Evolutionary conservation across 1,140 invertebrate genomes (phyloP).

Genomic region (Stratiolaelaps scimitus): DNA sequence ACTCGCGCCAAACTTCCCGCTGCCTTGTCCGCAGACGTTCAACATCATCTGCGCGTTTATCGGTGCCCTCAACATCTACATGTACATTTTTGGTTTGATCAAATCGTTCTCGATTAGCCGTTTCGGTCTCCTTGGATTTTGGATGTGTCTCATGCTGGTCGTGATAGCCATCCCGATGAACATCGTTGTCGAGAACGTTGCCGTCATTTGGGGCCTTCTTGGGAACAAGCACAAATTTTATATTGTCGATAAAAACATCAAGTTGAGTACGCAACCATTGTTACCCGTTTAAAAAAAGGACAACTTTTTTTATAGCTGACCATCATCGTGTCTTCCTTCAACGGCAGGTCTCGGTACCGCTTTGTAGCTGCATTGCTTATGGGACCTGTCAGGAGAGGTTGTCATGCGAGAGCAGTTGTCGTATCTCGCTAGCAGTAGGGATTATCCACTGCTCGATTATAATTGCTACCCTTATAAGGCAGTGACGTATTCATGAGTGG

Average conservation of each 20-base stretch:
- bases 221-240: constrained; percentile 90
- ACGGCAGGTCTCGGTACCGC: no score
- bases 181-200: constrained; percentile 80
- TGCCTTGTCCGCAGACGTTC: constrained; percentile 62
- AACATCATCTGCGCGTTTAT: constrained; percentile 78
- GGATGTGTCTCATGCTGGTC: constrained; percentile 67
- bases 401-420: no score
- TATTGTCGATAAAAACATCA: constrained; percentile 79
- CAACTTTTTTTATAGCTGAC: no score
- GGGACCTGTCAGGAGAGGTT: no score
- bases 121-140: constrained; percentile 62
- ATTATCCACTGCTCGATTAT: no score
- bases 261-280: constrained; percentile 35
- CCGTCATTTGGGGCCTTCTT: constrained; percentile 78
- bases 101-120: constrained; percentile 82
- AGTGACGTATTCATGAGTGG: no score
- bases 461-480: no score
- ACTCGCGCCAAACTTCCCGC: constrained; percentile 66
- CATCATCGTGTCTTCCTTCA: no score
- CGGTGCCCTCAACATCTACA: constrained; percentile 78
- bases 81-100: constrained; percentile 88
- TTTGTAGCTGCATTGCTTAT: no score
- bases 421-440: no score
- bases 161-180: constrained; percentile 78
- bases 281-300: constrained; percentile 29